Evolutionary conservation across 2,888 invertebrate species (phyloP), one percentile per base, ranked within the genome.

Genomic region (Dolichopus griseipennis): DNA sequence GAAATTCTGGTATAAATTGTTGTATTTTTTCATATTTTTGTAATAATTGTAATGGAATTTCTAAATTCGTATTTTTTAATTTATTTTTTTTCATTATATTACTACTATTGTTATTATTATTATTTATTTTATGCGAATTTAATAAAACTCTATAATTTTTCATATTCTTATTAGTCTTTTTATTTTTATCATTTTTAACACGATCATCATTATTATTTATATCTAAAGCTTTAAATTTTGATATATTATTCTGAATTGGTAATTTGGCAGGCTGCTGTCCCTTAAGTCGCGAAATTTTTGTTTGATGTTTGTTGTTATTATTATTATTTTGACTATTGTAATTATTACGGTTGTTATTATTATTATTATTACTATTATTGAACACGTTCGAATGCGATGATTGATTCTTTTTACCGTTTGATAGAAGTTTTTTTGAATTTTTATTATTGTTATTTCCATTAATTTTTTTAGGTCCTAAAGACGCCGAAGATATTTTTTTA

Each of bases 1-100:
- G 85, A 75, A 86, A 82, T 71, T 89, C 87, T 4, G 91, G 92
- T 79, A 90, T 91, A 73, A 91, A 89, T 75, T 89, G 86, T 78
- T 90, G 89, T 72, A 90, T 88, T 83, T 90, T 90, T 73, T 88
- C 87, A 78, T 90, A 90, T 75, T 88, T 87, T 78, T 89, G 88
- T 80, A 90, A 90, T 68, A 89, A 83, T 74, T 85, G 52, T 18
- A 52, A 52, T 52, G 52, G 52, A 52, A 52, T 52, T 52, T 52
- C 52, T 52, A 52, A 52, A 52, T 52, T 52, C 52, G 52, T 52
- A 52, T 52, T 52, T 52, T 52, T 52, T 52, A 52, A 52, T 52
- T 12, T 12, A 18, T 7, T 52, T 52, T 18, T 52, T 12, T 12
- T 52, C 6, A 52, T 52, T 12, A 15, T 4, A 52, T 15, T 15